Evolutionary conservation across 2,888 invertebrate genomes (phyloP).

Genomic region (Blera fallax): DNA sequence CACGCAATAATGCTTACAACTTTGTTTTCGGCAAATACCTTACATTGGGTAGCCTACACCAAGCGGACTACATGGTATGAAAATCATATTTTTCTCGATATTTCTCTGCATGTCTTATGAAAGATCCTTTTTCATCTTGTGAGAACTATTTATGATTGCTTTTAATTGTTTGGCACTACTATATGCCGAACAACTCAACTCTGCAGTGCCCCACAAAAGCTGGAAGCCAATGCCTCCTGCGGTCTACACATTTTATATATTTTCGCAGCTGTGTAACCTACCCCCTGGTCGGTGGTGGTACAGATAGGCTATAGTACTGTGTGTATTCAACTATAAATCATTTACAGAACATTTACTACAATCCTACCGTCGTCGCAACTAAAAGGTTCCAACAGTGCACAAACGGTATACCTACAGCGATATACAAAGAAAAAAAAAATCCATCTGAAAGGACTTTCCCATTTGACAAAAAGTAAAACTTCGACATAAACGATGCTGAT

Average conservation of each 20-base stretch:
- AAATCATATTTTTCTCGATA: not conserved
- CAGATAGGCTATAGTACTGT: constrained; percentile 7
- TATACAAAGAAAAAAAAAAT: not conserved
- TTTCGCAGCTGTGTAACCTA: constrained; percentile 13
- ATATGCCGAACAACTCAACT: constrained; percentile 10
- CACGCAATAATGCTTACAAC: not conserved
- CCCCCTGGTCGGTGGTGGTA: not conserved
- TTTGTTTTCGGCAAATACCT: not conserved
- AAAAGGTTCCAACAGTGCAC: constrained; percentile 48
- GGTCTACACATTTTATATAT: constrained; percentile 32
- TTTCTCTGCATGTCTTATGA: not conserved
- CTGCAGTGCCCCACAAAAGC: constrained; percentile 45
- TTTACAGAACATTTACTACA: constrained; percentile 73
- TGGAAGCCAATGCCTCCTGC: constrained; percentile 39
- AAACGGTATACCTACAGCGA: constrained; percentile 3
- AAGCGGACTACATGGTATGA: not conserved
- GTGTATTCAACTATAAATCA: constrained; percentile 62
- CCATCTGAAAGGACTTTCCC: constrained; percentile 27
- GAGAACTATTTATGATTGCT: constrained; percentile 30
- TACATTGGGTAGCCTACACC: not conserved
- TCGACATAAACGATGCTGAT: constrained; percentile 43
- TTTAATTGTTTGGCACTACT: constrained; percentile 48
- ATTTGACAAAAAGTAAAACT: constrained; percentile 58
- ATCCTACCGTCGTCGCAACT: constrained; percentile 30
- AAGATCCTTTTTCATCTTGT: not conserved